Evolutionary conservation across 2,888 invertebrate genomes (phyloP).

Genomic region (Mythimna albipuncta): DNA sequence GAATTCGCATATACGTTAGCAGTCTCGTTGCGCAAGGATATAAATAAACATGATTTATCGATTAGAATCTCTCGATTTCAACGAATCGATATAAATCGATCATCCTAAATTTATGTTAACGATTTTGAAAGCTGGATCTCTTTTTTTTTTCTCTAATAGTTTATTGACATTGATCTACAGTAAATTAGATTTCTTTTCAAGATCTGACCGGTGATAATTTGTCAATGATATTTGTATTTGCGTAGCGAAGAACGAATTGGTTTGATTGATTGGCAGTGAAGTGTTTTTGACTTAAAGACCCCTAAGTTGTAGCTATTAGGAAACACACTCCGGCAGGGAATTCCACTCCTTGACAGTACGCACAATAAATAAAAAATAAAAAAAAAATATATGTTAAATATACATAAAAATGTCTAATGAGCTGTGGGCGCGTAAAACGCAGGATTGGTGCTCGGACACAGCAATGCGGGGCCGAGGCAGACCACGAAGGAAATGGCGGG

Average conservation of each 20-base stretch:
- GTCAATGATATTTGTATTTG: conserved; percentile 27
- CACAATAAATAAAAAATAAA: too few relatives aligned
- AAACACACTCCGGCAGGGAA: too few relatives aligned
- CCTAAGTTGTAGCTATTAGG: too few relatives aligned
- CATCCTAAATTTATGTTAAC: conserved; percentile 50
- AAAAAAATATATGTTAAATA: too few relatives aligned
- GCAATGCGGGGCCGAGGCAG: too few relatives aligned
- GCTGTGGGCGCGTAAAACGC: too few relatives aligned
- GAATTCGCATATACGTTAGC: conserved; percentile 26
- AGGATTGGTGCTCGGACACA: too few relatives aligned
- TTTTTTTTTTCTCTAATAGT: conserved; percentile 4
- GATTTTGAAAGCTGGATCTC: conserved; percentile 42
- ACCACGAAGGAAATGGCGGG: too few relatives aligned
- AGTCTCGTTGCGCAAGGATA: conserved; percentile 32
- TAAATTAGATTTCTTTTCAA: conserved; percentile 47
- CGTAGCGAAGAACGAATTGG: conserved; percentile 28
- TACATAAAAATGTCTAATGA: too few relatives aligned
- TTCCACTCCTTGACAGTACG: too few relatives aligned
- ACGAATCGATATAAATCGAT: conserved; percentile 37
- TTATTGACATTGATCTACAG: conserved; percentile 13
- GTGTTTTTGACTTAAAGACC: too few relatives aligned
- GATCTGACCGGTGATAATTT: conserved; percentile 17
- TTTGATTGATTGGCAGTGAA: conserved; percentile 41
- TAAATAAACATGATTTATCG: conserved; percentile 45
- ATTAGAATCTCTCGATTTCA: conserved; percentile 42